Evolutionary conservation across 1,140 invertebrate genomes (phyloP).

Genomic region (Drosophila mojavensis): DNA sequence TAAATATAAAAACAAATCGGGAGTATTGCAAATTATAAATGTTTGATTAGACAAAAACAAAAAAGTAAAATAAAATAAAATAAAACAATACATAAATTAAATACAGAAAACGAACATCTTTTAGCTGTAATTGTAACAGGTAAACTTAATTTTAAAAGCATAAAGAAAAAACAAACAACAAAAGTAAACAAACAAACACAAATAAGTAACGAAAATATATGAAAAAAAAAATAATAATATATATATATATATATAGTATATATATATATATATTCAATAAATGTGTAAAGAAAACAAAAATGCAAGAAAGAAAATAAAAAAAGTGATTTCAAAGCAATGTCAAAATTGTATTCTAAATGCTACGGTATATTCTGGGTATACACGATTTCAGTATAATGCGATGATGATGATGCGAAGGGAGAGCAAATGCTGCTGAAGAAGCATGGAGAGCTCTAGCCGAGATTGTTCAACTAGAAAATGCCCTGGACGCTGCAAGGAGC

Average conservation of each 20-base stretch:
- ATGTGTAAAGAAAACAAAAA: slow-evolving; percentile 77
- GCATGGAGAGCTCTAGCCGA: too few species aligned
- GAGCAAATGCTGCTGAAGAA: too few species aligned
- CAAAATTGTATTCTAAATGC: not conserved
- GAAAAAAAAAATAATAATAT: slow-evolving; percentile 54
- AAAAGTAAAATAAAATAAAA: slow-evolving; percentile 44
- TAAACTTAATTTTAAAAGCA: slow-evolving; percentile 75
- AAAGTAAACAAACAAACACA: slow-evolving; percentile 33
- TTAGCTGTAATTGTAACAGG: slow-evolving; percentile 76
- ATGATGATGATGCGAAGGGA: too few species aligned
- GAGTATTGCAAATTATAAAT: slow-evolving; percentile 76
- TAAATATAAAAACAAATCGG: slow-evolving; percentile 53
- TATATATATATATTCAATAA: slow-evolving; percentile 62
- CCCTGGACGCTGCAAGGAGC: too few species aligned
- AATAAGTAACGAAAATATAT: slow-evolving; percentile 41
- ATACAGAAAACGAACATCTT: slow-evolving; percentile 56
- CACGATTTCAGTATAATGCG: too few species aligned
- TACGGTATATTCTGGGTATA: not conserved
- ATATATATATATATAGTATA: slow-evolving; percentile 56
- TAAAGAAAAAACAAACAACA: slow-evolving; percentile 24
- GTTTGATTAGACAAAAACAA: slow-evolving; percentile 48
- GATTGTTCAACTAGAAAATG: too few species aligned
- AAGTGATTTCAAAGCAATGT: slow-evolving; percentile 65
- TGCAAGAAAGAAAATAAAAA: slow-evolving; percentile 70
- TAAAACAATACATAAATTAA: slow-evolving; percentile 29